These are phyloP conservation scores for Pseudorhombus dupliciocellatus DNA, from an alignment of 2,113 vertebrate species.

Conservation along the genomic window DNA sequence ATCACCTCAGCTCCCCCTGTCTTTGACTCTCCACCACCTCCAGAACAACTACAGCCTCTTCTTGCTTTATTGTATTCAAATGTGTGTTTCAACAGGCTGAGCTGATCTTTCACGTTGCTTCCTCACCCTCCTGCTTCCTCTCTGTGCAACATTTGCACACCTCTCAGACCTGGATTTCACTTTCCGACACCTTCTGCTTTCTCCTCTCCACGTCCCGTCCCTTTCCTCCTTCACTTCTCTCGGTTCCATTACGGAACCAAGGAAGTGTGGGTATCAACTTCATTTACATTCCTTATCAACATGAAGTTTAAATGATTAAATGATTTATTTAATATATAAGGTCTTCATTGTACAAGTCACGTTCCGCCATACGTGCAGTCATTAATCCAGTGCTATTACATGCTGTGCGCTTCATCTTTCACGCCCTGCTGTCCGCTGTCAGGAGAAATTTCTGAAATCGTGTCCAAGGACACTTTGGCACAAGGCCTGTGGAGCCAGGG, in stretches of 20 bases:
- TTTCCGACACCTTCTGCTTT: slow-evolving; percentile 22
- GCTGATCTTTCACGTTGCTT: slow-evolving; percentile 4
- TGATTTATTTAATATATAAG: too few species aligned
- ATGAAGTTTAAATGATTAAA: neutral
- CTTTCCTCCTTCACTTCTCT: too few species aligned
- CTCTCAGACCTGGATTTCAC: slow-evolving; percentile 40
- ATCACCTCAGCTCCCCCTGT: neutral
- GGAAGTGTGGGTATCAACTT: neutral
- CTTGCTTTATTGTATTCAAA: neutral
- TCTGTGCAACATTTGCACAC: slow-evolving; percentile 18
- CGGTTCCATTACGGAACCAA: neutral
- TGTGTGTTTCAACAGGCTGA: slow-evolving; percentile 21
- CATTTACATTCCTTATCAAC: neutral
- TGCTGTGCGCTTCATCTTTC: too few species aligned
- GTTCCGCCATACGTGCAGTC: too few species aligned
- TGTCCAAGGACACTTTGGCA: too few species aligned
- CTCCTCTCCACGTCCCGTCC: slow-evolving; percentile 2
- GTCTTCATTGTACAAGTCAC: too few species aligned
- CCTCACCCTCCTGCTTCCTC: slow-evolving; percentile 5
- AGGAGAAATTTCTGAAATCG: too few species aligned
- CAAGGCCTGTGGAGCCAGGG: too few species aligned
- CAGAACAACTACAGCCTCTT: neutral
- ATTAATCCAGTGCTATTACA: too few species aligned
- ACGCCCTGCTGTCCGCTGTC: too few species aligned
- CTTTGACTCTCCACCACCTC: neutral